These are phyloP conservation scores for Schizopygopsis malacanthus DNA, from an alignment of 2,797 vertebrate genomes.

Conservation along the genomic window DNA sequence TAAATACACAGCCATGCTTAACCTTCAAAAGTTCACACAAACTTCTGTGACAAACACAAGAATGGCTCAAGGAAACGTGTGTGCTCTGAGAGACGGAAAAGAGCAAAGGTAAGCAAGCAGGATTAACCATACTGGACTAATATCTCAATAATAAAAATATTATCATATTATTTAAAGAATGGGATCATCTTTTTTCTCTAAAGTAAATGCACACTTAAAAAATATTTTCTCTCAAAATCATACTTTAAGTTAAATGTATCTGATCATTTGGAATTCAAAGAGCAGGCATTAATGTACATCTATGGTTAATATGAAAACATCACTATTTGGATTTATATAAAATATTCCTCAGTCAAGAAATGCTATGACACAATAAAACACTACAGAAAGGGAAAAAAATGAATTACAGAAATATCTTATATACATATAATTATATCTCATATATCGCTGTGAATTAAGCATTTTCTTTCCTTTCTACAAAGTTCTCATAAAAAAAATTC, in stretches of 20 bases:
- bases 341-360: not conserved
- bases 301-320: not conserved
- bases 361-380: no score
- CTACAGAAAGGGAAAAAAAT: no score
- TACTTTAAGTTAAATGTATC: not conserved
- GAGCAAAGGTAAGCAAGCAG: not conserved
- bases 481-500: not conserved
- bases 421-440: no score
- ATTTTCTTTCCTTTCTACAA: not conserved
- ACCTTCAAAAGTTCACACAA: constrained; percentile 54
- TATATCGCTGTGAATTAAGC: not conserved
- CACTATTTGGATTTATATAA: not conserved
- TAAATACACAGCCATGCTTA: constrained; percentile 56
- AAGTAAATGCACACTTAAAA: not conserved
- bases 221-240: not conserved
- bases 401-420: not conserved
- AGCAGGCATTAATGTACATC: not conserved
- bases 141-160: not conserved
- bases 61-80: not conserved
- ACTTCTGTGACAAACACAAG: constrained; percentile 38
- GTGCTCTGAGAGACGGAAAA: not conserved
- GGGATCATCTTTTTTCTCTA: not conserved
- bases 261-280: not conserved
- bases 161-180: not conserved
- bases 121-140: not conserved